A percentile compares a stretch with the other conserved stretches of the same genome.
These are phyloP conservation scores for Serilophus lunatus DNA, from an alignment of 2,113 vertebrate genomes.

Conservation along the genomic window DNA sequence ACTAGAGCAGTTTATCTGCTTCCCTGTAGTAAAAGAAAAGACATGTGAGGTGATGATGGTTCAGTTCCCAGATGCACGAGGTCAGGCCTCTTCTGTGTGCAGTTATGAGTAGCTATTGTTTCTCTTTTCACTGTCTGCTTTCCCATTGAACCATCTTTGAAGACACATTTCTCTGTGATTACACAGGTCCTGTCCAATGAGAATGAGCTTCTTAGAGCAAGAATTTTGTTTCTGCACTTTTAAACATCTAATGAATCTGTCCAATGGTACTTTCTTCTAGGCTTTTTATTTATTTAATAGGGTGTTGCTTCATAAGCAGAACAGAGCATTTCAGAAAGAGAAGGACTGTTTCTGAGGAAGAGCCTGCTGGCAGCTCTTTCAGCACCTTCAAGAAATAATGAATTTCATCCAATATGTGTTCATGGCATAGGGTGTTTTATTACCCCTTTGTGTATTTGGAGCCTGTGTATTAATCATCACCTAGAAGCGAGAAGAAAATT, in stretches of 20 bases:
- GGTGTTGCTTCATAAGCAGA: neutral
- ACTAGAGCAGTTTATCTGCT: neutral
- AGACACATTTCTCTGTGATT: neutral
- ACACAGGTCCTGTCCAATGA: neutral
- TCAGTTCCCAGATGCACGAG: neutral
- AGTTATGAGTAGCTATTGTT: neutral
- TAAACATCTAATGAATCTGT: neutral
- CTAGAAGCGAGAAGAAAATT: constrained; percentile 35
- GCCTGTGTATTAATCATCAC: constrained; percentile 43
- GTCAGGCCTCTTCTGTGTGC: neutral
- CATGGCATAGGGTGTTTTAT: constrained; percentile 4
- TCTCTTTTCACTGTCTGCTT: neutral
- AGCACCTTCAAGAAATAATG: constrained; percentile 15
- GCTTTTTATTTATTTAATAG: neutral
- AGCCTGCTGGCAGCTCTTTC: neutral
- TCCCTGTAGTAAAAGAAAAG: neutral
- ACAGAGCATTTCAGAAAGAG: neutral
- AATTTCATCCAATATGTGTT: constrained; percentile 4
- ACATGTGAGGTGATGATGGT: neutral
- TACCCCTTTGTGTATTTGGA: neutral
- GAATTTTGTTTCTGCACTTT: neutral
- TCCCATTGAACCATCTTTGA: neutral
- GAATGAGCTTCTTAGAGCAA: neutral
- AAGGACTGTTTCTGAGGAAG: neutral
- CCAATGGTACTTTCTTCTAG: neutral